Base-by-base conservation (phyloP, 2,113 vertebrate species). In the Gadus chalcogrammus region DNA sequence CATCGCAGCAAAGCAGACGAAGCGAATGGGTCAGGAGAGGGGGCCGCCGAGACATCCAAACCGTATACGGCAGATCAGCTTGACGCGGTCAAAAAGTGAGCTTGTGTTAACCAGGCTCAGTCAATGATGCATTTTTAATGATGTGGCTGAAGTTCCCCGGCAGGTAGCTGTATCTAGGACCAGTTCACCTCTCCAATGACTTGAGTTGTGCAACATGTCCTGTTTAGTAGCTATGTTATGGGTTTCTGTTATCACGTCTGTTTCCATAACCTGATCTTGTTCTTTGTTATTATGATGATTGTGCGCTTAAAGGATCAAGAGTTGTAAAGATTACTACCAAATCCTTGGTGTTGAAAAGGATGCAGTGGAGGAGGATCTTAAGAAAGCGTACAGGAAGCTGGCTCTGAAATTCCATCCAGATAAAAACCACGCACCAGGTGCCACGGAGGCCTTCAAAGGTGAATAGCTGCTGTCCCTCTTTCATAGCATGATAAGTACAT, bases 311-410 rank as follows among this genome's bases (percentile, higher is more conserved):
- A 99, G 97, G 87, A 95, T 99, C 84, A 99, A 99, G 81, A 94
- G 94, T 8, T 98, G 97, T 88, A 97, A 97, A 91, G 94, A 98
- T 88, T 98, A 97, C 88, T 99, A 99, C 38, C 96, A 99, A 91
- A 98, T 95, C 86, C 92, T 99, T 20, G 96, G 94, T 27, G 93
- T 97, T 42, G 95, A 85, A 84, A 95, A 96, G 88, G 92, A 93
- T 0, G 94, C 95, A 48, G 91, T 94, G 0, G 96, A 99, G 0
- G 97, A 99, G 52, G 97, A 99, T 84, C 89, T 99, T 76, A 99
- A 99, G 82, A 93, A 92, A 75, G 82, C 92, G 3, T 93, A 93
- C 79, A 82, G 92, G 78, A 93, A 92, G 76, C 84, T 93, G 20
- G 92, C 92, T 5, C 71, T 93, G 38, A 92, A 91, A 81, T 93